Percentiles rank a stretch among this genome's conserved stretches.
Conservation (phyloP, 2,113 vertebrate genomes). For the Odocoileus hemionus region DNA sequence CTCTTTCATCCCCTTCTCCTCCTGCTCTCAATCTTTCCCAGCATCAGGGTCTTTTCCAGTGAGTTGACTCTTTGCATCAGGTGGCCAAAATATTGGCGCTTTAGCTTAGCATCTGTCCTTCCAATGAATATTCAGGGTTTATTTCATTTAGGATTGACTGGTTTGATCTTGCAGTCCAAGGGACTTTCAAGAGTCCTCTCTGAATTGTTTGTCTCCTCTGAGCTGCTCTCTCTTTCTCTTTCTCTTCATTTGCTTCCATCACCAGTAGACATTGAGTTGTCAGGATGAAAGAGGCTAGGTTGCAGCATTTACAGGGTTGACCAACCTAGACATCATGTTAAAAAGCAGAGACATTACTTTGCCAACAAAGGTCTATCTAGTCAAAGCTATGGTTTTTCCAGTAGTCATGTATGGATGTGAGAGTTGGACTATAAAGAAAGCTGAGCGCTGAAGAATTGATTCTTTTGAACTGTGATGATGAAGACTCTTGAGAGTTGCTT, state of each 20-base stretch:
- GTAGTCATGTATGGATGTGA: background rate
- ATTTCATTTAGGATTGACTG: background rate
- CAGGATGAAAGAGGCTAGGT: background rate
- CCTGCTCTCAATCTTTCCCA: background rate
- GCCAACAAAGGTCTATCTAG: background rate
- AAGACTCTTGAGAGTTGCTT: background rate
- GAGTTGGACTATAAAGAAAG: background rate
- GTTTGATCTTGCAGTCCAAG: background rate
- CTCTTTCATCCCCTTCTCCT: background rate
- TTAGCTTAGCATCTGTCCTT: background rate
- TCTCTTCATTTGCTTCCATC: background rate
- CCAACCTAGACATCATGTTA: background rate
- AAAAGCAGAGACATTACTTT: background rate
- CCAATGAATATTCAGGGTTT: background rate
- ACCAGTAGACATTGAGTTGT: background rate
- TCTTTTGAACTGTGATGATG: background rate
- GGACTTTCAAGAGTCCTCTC: background rate
- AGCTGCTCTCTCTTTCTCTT: background rate
- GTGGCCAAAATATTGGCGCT: background rate
- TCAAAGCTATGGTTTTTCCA: background rate
- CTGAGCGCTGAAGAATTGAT: background rate
- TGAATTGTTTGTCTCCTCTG: background rate
- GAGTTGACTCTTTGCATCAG: background rate
- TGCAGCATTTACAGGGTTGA: background rate
- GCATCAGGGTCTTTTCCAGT: background rate